phyloP scores from a whole-genome alignment of 2,113 vertebrate species.

The Calyptomena viridis region DNA sequence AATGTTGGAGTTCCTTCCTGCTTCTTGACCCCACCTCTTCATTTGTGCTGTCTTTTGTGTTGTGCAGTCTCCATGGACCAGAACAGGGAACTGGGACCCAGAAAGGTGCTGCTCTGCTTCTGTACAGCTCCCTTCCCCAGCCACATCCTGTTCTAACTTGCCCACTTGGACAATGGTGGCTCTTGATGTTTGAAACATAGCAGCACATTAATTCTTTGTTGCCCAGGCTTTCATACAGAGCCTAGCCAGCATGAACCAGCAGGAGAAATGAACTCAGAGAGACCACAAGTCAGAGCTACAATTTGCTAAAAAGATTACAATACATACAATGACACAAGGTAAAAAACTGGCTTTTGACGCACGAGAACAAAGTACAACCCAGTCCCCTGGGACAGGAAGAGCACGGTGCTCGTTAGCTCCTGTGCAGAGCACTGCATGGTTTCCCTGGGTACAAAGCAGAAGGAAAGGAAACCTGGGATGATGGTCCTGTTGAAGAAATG shows the following conservation, averaged over 20 bases:
- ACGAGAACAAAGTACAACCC: background rate
- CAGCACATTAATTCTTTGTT: background rate
- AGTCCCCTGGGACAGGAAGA: no score
- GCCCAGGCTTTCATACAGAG: background rate
- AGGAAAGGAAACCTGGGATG: no score
- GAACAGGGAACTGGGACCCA: background rate
- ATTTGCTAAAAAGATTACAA: no score
- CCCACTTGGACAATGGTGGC: background rate
- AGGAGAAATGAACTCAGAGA: no score
- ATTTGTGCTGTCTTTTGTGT: background rate
- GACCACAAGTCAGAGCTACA: no score
- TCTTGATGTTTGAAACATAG: background rate
- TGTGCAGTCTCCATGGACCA: background rate
- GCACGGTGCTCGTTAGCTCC: no score
- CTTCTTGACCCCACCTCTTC: accelerated
- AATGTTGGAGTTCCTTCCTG: background rate
- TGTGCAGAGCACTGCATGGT: no score
- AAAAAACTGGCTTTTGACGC: no score
- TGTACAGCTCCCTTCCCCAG: background rate
- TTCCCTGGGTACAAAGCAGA: no score
- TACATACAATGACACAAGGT: no score
- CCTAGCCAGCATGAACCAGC: background rate
- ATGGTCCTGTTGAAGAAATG: no score
- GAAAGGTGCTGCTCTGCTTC: background rate
- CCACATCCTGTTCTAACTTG: background rate